These are phyloP conservation scores for Remorina albescens DNA, from an alignment of 2,797 vertebrate genomes.

Conservation along the genomic window DNA sequence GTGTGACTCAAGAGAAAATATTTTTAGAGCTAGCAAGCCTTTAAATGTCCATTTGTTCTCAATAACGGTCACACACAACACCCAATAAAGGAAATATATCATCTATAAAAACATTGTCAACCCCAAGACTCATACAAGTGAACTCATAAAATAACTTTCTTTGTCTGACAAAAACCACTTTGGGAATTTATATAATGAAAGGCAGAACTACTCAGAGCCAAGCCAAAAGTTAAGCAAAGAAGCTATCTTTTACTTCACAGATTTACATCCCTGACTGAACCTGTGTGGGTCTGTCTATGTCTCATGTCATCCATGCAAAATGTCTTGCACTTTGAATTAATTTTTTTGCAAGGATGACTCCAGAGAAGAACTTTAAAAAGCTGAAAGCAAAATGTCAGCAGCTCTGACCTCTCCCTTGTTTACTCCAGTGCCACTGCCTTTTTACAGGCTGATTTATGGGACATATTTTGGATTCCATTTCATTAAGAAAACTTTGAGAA, in stretches of 20 bases:
- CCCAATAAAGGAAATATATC: background rate
- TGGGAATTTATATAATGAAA: slow-evolving; percentile 1
- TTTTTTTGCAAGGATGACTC: slow-evolving; percentile 66
- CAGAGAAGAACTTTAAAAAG: slow-evolving; percentile 52
- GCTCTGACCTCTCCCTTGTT: slow-evolving; percentile 52
- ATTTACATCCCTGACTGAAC: slow-evolving; percentile 54
- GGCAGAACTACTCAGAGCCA: background rate
- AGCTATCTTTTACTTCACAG: slow-evolving; percentile 29
- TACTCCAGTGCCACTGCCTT: slow-evolving; percentile 33
- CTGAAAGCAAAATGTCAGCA: slow-evolving; percentile 75
- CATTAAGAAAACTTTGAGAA: slow-evolving; percentile 18
- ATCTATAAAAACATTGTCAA: background rate
- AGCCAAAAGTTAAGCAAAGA: slow-evolving; percentile 12
- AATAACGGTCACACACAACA: background rate
- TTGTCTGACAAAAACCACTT: background rate
- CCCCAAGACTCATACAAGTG: background rate
- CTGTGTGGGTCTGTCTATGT: slow-evolving; percentile 22
- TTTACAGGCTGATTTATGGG: slow-evolving; percentile 4
- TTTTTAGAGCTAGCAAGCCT: slow-evolving; percentile 1
- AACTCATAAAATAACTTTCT: slow-evolving; percentile 3
- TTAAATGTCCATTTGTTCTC: background rate
- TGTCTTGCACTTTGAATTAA: slow-evolving; percentile 58
- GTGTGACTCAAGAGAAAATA: background rate
- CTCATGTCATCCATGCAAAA: slow-evolving; percentile 67
- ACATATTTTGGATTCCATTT: slow-evolving; percentile 17